Base-by-base conservation (phyloP, 1,140 invertebrate genomes). In the Drosophila setifemur region DNA sequence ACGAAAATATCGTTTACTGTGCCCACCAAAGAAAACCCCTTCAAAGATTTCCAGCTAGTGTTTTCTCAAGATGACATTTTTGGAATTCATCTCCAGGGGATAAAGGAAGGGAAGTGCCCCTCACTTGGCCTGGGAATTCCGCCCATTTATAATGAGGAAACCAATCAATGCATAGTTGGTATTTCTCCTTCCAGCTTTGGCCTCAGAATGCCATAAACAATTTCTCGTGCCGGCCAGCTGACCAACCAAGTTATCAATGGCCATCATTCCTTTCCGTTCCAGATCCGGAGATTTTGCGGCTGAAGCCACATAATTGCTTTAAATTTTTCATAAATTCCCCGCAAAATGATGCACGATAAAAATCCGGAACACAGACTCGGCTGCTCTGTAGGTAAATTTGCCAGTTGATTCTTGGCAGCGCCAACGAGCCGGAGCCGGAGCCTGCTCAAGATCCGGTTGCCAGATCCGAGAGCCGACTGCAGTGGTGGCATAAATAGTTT, bases 281-380 rank as follows among this genome's bases (percentile, higher is more conserved):
- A 14, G 12, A 33, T 16, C 33, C 12, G 33, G 67, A 39, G 19
- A 57, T 48, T 21, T 47, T 57, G 75, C 43, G 37, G 71, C 45
- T 47, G 29, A 28, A 64, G 63, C 71, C 49, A 63, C 81, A 85
- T 85, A 75, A 85, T 86, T 85, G 67, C 75, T 79, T 79, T 35
- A 64, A 43, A 73, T 76, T 86, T 85, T 85, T 85, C 50, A 79
- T 69, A 86, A 86, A 79, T 86, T 86, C 45, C 44, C 61, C 48
- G 25, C 58, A 75, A 86, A 81, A 75, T 86, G 75, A 60, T 61
- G 44, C 44, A 72, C 26, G 33, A 48, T 55, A 43, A 79, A 50
- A 57, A 60, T 52, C 39, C 39, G 28, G 16, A 37, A 29, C 35
- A 35, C 52, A 49, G 44, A 50, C 16, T 19, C 16, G 18, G 45